A percentile compares a stretch with the other conserved stretches of the same genome.
Conservation (phyloP, 2,888 invertebrate genomes). For the Drosophila birchii region DNA sequence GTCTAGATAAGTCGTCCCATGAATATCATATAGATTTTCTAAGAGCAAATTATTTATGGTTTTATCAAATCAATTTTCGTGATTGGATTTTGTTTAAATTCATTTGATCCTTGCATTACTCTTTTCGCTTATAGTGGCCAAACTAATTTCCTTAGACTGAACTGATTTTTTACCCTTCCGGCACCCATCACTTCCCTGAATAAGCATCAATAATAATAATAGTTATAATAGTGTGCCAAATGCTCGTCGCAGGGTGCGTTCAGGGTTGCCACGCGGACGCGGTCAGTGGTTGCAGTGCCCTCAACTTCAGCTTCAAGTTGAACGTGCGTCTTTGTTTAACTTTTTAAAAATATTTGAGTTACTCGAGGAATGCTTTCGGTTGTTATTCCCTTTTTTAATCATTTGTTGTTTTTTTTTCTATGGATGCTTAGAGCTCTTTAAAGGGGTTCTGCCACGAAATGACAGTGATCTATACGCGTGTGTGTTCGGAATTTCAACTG, state of each 20-base stretch:
- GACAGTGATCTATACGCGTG: constrained; percentile 49
- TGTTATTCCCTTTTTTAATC: constrained; percentile 60
- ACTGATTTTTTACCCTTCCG: constrained; percentile 20
- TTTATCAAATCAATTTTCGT: too few species aligned
- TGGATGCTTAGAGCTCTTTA: constrained; percentile 47
- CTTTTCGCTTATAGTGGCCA: neutral
- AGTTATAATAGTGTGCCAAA: constrained; percentile 74
- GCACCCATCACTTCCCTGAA: neutral
- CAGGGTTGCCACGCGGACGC: constrained; percentile 46
- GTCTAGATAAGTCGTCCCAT: neutral
- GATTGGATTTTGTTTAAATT: neutral
- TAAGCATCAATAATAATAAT: constrained; percentile 57
- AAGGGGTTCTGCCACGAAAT: constrained; percentile 50
- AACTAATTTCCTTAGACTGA: constrained; percentile 7
- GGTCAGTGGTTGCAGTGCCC: constrained; percentile 6
- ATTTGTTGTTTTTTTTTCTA: constrained; percentile 42
- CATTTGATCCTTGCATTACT: neutral
- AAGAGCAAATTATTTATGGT: neutral
- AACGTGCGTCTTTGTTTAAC: constrained; percentile 58
- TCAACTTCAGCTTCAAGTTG: constrained; percentile 10
- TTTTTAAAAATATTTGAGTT: constrained; percentile 67
- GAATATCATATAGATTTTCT: neutral
- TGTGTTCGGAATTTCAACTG: constrained; percentile 58
- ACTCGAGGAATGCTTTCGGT: constrained; percentile 57
- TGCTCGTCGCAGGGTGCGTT: constrained; percentile 34